phyloP scores from a whole-genome alignment of 2,113 vertebrate species.

The Ptychochromis oligacanthus region DNA sequence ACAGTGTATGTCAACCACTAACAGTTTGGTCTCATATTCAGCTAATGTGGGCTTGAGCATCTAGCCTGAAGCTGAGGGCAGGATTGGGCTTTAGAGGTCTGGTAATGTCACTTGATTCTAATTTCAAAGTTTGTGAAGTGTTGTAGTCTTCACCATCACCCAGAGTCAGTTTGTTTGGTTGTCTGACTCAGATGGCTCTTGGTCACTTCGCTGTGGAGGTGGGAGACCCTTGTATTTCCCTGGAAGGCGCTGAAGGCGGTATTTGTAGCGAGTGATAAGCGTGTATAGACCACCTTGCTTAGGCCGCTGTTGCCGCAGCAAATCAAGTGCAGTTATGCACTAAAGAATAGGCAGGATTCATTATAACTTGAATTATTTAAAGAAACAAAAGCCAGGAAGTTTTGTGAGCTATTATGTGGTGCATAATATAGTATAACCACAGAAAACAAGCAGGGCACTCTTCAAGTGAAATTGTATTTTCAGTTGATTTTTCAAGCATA shows the following conservation, averaged over 20 bases:
- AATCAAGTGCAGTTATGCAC: too few relatives aligned
- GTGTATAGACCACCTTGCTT: neutral
- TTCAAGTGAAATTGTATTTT: too few relatives aligned
- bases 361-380: neutral
- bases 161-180: neutral
- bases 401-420: neutral
- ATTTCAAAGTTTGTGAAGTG: neutral
- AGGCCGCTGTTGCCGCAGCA: neutral
- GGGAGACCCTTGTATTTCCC: neutral
- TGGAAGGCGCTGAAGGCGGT: neutral
- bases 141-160: neutral
- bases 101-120: neutral
- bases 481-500: too few relatives aligned
- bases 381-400: neutral
- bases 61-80: neutral
- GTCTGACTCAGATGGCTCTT: neutral
- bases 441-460: neutral
- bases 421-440: neutral
- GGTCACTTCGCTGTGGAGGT: neutral
- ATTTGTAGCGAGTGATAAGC: rapidly evolving
- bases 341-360: neutral
- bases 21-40: neutral
- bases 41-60: neutral
- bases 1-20: neutral
- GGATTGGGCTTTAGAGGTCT: neutral